Evolutionary conservation across 2,888 invertebrate species (phyloP), one percentile per base, ranked within the genome.

Genomic region (Taphrorychus bicolor): DNA sequence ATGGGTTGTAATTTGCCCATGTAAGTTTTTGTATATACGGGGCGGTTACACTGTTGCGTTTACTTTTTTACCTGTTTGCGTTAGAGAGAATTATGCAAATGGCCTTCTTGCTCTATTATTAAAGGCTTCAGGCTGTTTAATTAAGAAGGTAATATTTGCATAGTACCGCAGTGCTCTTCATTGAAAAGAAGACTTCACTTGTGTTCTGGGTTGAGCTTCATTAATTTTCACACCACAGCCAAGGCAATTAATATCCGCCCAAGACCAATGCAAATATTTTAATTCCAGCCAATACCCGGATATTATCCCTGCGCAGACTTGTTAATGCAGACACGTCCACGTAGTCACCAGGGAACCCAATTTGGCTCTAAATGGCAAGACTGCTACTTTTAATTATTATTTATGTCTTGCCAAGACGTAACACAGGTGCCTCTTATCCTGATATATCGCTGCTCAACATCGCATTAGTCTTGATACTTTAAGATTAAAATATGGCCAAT

Each of bases 231-330:
- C 16, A 48, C 3, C 5, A 18, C 16, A 14, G 2, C n/a, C n/a
- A n/a, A 4, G 11, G 9, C 18, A 48, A 48, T 48, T 48, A 18
- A 17, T 19, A 48, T 48, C 16, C 48, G 16, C 9, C 18, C 7
- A 48, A 48, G 48, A 48, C 23, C 23, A 54, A 24, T 54, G 24
- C 22, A 22, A 54, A 16, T 22, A 54, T 54, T 54, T n/a, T 23
- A 24, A 54, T 54, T 54, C 54, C 32, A 24, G 14, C 23, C 54
- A 23, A 9, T 14, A 54, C 54, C 32, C 54, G 54, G 54, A 54
- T 54, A 54, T 54, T 54, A 22, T 54, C 23, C 32, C 23, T 22
- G 22, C n/a, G n/a, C 17, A 32, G 54, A 54, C 54, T 54, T 24
- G 17, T 24, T 54, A 54, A 54, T 54, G 23, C 9, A n/a, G 18